phyloP scores from a whole-genome alignment of 2,888 invertebrate species.

The Aspidiotus rigidus region DNA sequence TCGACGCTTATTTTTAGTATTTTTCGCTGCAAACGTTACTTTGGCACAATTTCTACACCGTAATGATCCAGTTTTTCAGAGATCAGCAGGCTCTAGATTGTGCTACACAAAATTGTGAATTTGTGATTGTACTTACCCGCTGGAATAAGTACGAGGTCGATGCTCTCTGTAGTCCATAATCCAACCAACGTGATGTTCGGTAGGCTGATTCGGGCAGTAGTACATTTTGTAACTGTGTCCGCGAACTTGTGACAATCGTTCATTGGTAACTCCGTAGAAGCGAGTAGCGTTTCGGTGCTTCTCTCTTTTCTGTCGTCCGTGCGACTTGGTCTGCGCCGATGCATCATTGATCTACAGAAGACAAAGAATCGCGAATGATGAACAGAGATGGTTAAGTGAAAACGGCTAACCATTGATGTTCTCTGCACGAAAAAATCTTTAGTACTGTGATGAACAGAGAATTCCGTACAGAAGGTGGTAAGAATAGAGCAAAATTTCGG shows the following conservation, averaged over 20 bases:
- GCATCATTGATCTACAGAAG: conserved; percentile 9
- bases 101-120: background rate
- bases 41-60: conserved; percentile 31
- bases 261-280: conserved; percentile 92
- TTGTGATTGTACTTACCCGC: conserved; percentile 49
- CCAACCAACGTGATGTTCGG: conserved; percentile 95
- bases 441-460: too few relatives aligned
- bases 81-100: conserved; percentile 26
- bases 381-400: too few relatives aligned
- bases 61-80: background rate
- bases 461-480: too few relatives aligned
- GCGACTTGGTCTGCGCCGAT: conserved; percentile 16
- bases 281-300: conserved; percentile 43
- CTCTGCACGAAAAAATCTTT: too few relatives aligned
- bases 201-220: conserved; percentile 87
- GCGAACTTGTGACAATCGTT: conserved; percentile 46
- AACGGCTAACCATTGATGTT: too few relatives aligned
- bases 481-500: too few relatives aligned
- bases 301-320: conserved; percentile 25
- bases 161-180: conserved; percentile 87
- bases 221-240: conserved; percentile 71
- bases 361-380: background rate
- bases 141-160: conserved; percentile 64
- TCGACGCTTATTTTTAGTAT: too few relatives aligned
- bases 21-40: conserved; percentile 7